These are phyloP conservation scores for Gila orcuttii DNA, from an alignment of 2,113 vertebrate genomes.

Conservation along the genomic window DNA sequence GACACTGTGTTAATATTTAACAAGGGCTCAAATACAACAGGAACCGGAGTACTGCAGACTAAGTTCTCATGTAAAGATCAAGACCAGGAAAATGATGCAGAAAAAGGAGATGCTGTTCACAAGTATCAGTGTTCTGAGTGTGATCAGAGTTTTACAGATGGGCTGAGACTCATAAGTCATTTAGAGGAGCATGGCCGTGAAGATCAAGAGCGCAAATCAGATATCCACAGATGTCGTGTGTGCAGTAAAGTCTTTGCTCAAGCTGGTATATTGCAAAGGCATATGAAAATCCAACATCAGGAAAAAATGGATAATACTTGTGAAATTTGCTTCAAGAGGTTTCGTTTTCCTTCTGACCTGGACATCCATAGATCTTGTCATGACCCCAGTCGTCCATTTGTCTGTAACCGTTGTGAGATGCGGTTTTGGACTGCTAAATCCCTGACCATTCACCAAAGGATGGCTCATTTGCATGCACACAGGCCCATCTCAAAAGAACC, in stretches of 20 bases:
- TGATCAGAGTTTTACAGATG: constrained; percentile 77
- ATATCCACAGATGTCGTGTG: constrained; percentile 62
- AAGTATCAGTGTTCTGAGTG: constrained; percentile 81
- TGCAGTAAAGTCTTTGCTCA: constrained; percentile 66
- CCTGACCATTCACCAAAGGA: constrained; percentile 65
- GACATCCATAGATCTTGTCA: constrained; percentile 69
- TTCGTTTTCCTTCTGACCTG: constrained; percentile 64
- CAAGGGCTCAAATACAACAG: constrained; percentile 63
- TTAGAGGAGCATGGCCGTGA: constrained; percentile 77
- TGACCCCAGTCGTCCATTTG: constrained; percentile 66
- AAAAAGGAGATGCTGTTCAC: constrained; percentile 59
- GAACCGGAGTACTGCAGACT: constrained; percentile 70
- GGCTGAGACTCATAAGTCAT: constrained; percentile 78
- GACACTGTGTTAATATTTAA: constrained; percentile 66
- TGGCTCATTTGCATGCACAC: constrained; percentile 16
- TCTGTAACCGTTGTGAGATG: constrained; percentile 67
- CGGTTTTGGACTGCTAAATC: constrained; percentile 66
- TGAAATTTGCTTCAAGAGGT: constrained; percentile 60
- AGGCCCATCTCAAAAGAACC: constrained; percentile 9
- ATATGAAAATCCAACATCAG: constrained; percentile 67
- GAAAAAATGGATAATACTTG: constrained; percentile 57
- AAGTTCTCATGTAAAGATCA: constrained; percentile 69
- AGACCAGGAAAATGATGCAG: constrained; percentile 27
- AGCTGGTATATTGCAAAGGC: constrained; percentile 64
- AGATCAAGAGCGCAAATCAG: constrained; percentile 61